A percentile compares a stretch with the other conserved stretches of the same genome.
Conservation (phyloP, 2,797 vertebrate species). For the Pseudocheirus occidentalis region DNA sequence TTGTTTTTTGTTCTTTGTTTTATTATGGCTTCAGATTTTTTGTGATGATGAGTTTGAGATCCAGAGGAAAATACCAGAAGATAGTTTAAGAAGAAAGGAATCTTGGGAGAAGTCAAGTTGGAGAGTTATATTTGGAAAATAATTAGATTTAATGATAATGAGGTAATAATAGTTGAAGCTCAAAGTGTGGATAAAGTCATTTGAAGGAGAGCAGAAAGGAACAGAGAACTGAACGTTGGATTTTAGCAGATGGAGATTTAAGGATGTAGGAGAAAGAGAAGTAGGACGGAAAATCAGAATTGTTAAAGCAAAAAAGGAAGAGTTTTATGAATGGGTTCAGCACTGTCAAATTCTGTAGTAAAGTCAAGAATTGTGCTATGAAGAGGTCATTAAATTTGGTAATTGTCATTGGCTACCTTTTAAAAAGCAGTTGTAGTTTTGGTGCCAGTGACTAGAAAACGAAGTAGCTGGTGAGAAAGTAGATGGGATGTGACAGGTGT, state of each 20-base stretch:
- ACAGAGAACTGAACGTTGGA: not conserved
- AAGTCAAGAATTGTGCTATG: not conserved
- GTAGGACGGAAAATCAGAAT: not conserved
- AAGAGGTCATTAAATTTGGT: not conserved
- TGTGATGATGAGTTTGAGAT: constrained; percentile 2
- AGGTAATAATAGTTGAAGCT: not conserved
- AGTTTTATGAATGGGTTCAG: not conserved
- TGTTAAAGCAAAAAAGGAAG: not conserved
- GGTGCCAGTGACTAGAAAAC: not conserved
- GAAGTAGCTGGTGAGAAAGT: not conserved
- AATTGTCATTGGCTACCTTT: not conserved
- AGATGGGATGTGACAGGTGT: not conserved
- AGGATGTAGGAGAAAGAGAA: no score
- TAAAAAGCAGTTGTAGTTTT: not conserved
- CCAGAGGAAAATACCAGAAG: not conserved
- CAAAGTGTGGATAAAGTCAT: not conserved
- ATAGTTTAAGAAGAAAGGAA: no score
- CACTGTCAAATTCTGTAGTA: no score
- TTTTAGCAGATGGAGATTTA: no score
- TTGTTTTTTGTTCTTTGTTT: no score
- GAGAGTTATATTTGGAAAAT: not conserved
- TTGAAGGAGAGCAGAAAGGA: not conserved
- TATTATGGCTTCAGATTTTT: not conserved
- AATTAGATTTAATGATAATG: not conserved
- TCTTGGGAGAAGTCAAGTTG: not conserved